Evolutionary conservation across 1,140 invertebrate genomes (phyloP).

Genomic region (Tyrophagus putrescentiae): DNA sequence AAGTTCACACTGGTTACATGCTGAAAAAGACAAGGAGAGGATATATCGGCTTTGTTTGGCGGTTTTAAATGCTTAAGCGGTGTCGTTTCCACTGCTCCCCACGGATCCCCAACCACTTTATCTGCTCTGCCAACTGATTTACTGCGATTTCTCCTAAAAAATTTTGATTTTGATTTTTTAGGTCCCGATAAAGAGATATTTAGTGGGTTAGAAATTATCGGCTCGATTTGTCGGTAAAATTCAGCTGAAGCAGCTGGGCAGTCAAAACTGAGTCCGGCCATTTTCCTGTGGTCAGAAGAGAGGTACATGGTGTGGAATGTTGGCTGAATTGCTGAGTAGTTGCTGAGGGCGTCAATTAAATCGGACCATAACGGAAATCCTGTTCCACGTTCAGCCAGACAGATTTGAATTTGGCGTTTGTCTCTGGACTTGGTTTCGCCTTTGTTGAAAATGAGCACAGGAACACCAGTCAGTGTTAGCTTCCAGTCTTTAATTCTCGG

Average conservation of each 20-base stretch:
- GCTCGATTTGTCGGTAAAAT: slow-evolving; percentile 49
- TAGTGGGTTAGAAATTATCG: slow-evolving; percentile 55
- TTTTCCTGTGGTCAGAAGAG: slow-evolving; percentile 47
- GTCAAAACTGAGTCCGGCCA: slow-evolving; percentile 59
- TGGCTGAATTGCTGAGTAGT: slow-evolving; percentile 38
- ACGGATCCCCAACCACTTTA: not conserved
- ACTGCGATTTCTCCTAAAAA: not conserved
- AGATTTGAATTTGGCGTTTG: slow-evolving; percentile 53
- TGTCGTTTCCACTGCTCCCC: not conserved
- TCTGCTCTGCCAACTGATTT: not conserved
- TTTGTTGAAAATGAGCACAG: slow-evolving; percentile 57
- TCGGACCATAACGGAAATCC: slow-evolving; percentile 72
- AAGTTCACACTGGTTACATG: slow-evolving; percentile 64
- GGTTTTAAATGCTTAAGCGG: slow-evolving; percentile 32
- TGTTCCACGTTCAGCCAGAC: slow-evolving; percentile 63
- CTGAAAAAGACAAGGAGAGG: slow-evolving; percentile 68
- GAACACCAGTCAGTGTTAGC: slow-evolving; percentile 60
- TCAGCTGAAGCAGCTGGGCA: slow-evolving; percentile 52
- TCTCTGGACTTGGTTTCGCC: slow-evolving; percentile 53
- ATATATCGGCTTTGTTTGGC: slow-evolving; percentile 65
- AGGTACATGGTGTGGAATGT: slow-evolving; percentile 65
- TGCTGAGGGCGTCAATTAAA: slow-evolving; percentile 49
- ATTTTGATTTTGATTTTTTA: slow-evolving; percentile 37
- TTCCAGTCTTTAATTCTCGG: slow-evolving; percentile 44
- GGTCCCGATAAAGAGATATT: slow-evolving; percentile 58